phyloP scores from a whole-genome alignment of 37 sponge, comb jelly and placozoan species.

The Cladorhizidae sp. region DNA sequence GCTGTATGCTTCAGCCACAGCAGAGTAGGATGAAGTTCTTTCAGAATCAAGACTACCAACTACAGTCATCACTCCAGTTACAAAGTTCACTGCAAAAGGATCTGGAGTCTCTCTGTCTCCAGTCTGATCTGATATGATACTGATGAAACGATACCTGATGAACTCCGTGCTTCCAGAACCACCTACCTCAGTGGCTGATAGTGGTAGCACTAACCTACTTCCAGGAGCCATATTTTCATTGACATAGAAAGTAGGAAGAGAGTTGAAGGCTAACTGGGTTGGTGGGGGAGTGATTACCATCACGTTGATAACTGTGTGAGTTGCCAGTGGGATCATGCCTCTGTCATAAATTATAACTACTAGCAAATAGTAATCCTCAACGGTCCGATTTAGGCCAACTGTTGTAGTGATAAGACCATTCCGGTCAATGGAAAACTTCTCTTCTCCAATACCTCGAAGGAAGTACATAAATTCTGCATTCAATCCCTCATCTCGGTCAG shows the following conservation, averaged over 20 bases:
- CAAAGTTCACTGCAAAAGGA: constrained; percentile 23
- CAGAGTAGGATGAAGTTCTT: constrained; percentile 8
- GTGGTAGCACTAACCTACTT: background rate
- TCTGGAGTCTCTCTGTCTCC: background rate
- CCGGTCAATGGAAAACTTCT: constrained; percentile 53
- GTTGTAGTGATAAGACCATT: constrained; percentile 55
- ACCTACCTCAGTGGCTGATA: constrained; percentile 52
- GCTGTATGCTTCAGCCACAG: constrained; percentile 57
- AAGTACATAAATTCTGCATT: constrained; percentile 74
- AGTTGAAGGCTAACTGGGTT: constrained; percentile 27
- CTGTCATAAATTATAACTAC: constrained; percentile 71
- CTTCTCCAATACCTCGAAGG: constrained; percentile 65
- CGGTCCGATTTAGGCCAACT: constrained; percentile 24
- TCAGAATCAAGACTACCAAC: constrained; percentile 47
- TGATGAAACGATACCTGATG: constrained; percentile 43
- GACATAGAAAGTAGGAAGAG: background rate
- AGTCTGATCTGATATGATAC: constrained; percentile 18
- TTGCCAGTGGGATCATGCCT: constrained; percentile 49
- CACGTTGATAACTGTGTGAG: constrained; percentile 69
- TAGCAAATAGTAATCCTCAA: constrained; percentile 50
- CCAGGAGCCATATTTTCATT: constrained; percentile 21
- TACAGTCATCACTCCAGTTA: constrained; percentile 28
- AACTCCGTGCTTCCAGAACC: constrained; percentile 20
- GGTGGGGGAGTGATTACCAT: constrained; percentile 53
- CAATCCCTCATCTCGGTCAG: constrained; percentile 70